These are phyloP conservation scores for Cranoglanis bouderius DNA, from an alignment of 2,113 vertebrate genomes.

Conservation along the genomic window DNA sequence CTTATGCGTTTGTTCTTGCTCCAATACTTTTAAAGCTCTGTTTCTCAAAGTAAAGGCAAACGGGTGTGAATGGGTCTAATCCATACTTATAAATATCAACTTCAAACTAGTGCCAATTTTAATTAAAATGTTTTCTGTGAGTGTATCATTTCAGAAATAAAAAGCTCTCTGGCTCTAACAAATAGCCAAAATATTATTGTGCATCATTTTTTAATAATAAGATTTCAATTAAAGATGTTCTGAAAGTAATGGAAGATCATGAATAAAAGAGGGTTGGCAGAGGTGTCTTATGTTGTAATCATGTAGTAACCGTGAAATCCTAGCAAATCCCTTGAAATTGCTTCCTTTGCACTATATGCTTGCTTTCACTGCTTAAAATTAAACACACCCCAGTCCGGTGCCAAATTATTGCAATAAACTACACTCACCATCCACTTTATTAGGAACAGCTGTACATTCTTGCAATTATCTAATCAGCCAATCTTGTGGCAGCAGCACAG, in stretches of 20 bases:
- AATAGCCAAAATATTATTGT: not conserved
- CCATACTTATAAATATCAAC: not conserved
- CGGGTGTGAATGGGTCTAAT: not conserved
- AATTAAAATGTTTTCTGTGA: not conserved
- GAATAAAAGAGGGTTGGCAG: not conserved
- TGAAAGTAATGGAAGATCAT: not conserved
- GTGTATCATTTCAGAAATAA: not conserved
- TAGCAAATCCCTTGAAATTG: constrained; percentile 70
- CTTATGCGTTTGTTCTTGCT: not conserved
- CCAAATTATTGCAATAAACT: not conserved
- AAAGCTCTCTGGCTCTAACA: not conserved
- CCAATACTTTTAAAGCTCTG: not conserved
- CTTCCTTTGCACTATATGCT: not conserved
- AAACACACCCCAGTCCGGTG: not conserved
- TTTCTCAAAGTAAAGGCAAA: not conserved
- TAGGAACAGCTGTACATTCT: not conserved
- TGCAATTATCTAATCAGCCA: not conserved
- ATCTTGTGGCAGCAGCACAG: not conserved
- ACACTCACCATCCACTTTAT: not conserved
- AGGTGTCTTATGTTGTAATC: constrained; percentile 56
- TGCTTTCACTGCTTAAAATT: not conserved
- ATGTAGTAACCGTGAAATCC: constrained; percentile 72
- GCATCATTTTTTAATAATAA: not conserved
- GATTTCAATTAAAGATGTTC: not conserved
- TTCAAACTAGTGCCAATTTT: not conserved